These are phyloP conservation scores for Zonitis immaculata DNA, from an alignment of 2,888 invertebrate species.

Conservation along the genomic window DNA sequence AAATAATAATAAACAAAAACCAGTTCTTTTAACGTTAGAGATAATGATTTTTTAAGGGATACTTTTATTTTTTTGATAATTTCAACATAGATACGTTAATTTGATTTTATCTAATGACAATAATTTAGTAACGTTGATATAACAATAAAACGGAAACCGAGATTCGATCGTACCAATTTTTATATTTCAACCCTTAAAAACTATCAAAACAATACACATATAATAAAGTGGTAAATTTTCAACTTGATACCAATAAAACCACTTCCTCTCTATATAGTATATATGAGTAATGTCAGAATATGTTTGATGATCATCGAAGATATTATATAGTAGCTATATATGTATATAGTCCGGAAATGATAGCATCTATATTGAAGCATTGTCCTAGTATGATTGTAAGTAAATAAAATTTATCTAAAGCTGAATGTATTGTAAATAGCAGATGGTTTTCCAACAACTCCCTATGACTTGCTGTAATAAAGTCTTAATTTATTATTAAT, in stretches of 20 bases:
- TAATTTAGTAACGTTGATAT: not conserved
- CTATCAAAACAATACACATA: not conserved
- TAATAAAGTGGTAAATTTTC: not conserved
- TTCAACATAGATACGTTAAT: conserved; percentile 1
- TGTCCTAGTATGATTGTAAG: conserved; percentile 5
- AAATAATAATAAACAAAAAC: too few species aligned
- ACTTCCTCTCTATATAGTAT: not conserved
- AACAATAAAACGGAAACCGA: not conserved
- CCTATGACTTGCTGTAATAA: not conserved
- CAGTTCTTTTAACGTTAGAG: conserved; percentile 7
- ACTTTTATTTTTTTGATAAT: too few species aligned
- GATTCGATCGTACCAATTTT: not conserved
- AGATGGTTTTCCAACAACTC: conserved; percentile 14
- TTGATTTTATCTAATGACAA: not conserved
- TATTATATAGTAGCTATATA: conserved; percentile 4
- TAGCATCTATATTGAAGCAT: conserved; percentile 12
- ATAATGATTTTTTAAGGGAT: not conserved
- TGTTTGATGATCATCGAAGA: conserved; percentile 6
- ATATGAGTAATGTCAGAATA: not conserved
- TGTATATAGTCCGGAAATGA: conserved; percentile 15
- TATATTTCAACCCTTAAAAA: not conserved
- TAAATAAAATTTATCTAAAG: conserved; percentile 10
- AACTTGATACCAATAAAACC: not conserved
- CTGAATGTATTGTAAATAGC: conserved; percentile 10
- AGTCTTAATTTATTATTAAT: conserved; percentile 9